phyloP scores from a whole-genome alignment of 1,140 invertebrate genomes.

The Homarus americanus region DNA sequence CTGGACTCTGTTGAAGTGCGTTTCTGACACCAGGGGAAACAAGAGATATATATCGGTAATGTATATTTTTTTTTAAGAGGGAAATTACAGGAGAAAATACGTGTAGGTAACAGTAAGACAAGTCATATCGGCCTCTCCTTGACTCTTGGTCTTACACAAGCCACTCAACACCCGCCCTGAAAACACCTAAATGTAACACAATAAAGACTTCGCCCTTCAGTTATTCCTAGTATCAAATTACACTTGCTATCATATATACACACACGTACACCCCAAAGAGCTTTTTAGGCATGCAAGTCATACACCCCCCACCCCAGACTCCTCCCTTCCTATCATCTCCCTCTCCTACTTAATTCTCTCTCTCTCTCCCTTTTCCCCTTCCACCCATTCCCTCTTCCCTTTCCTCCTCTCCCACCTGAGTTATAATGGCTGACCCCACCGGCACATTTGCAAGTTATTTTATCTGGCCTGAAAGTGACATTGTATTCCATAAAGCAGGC shows the following conservation, averaged over 20 bases:
- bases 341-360: neutral
- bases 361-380: neutral
- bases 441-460: slow-evolving; percentile 64
- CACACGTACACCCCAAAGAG: neutral
- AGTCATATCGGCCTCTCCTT: too few relatives aligned
- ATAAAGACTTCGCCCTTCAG: neutral
- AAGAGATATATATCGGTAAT: neutral
- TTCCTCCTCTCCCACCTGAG: slow-evolving; percentile 8
- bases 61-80: neutral
- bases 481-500: slow-evolving; percentile 67
- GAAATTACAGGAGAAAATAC: neutral
- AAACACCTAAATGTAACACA: neutral
- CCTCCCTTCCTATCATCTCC: slow-evolving; percentile 8
- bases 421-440: slow-evolving; percentile 64
- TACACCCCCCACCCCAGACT: neutral
- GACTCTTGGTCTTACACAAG: too few relatives aligned
- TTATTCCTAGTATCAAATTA: neutral
- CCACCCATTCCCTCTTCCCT: neutral
- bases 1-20: neutral
- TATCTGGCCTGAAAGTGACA: slow-evolving; percentile 66
- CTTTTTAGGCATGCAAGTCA: neutral
- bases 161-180: neutral
- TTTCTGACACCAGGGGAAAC: too few relatives aligned
- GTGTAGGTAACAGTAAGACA: too few relatives aligned
- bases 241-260: neutral